Evolutionary conservation across 2,888 invertebrate species (phyloP), one percentile per base, ranked within the genome.

Genomic region (Athalia circularis): DNA sequence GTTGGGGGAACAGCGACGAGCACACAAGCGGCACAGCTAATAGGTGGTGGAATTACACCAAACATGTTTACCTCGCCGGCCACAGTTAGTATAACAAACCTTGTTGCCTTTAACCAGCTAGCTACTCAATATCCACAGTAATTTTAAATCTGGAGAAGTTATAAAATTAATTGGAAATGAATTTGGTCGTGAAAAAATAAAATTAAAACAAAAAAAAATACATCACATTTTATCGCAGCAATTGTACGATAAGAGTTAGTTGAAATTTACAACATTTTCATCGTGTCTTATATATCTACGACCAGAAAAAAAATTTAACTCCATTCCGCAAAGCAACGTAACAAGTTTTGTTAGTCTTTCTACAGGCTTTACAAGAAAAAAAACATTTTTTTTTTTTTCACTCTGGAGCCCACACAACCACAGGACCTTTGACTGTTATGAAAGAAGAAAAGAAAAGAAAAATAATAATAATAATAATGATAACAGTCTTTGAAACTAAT

Each of bases 1-100:
- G 92, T 92, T 11, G 92, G 92, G 62, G 92, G 92, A 80, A 92
- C 93, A 78, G 92, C 93, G 8, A 93, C 93, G n/a, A 93, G 93
- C 52, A 93, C 93, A 4, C 93, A 93, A 85, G 92, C 92, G 13
- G 92, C 93, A 67, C 93, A 93, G 87, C 90, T 93, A 77, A 94
- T 94, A 81, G 95, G 95, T 68, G 95, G 94, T 80, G 95, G 94
- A 81, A 94, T 95, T 83, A 94, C 94, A 77, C 95, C 95, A 29
- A 93, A 94, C 81, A 91, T 94, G 87, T 94, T 95, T 84, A 91
- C 92, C 5, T 91, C 91, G 54, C 90, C 90, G 64, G 88, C 90
- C 52, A 90, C 90, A 82, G 90, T 91, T 86, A 88, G 90, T 89
- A 86, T 83, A 74, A 74, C 74, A 59, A 62, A 59, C 47, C 74